Evolutionary conservation across 2,888 invertebrate species (phyloP).

Genomic region (Sceliomorpha sp.): DNA sequence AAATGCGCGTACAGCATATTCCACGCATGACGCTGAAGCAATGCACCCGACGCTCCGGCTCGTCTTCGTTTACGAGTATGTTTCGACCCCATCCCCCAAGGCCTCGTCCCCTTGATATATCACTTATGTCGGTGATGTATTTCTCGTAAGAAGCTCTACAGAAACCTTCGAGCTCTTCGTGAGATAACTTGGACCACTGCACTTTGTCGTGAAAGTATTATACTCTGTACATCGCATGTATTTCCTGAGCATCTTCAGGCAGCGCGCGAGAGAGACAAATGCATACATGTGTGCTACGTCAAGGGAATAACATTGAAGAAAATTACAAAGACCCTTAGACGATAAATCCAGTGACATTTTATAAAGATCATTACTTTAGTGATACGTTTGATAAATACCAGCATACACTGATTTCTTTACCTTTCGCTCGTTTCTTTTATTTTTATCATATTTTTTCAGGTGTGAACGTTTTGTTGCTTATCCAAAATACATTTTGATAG

Average conservation of each 20-base stretch:
- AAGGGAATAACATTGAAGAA: not conserved
- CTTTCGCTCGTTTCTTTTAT: no score
- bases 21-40: not conserved
- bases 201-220: conserved; percentile 24
- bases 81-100: conserved; percentile 13
- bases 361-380: no score
- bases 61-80: conserved; percentile 10
- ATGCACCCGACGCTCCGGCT: conserved; percentile 7
- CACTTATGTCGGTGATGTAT: conserved; percentile 35
- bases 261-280: no score
- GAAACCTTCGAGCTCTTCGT: conserved; percentile 18
- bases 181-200: conserved; percentile 14
- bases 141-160: conserved; percentile 25
- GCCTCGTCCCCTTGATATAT: conserved; percentile 30
- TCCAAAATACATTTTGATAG: no score
- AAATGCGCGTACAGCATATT: not conserved
- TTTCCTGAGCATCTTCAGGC: conserved; percentile 5
- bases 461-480: no score
- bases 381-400: no score
- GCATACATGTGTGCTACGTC: not conserved
- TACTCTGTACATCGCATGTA: not conserved
- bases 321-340: no score
- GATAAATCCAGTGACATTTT: no score
- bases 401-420: no score
- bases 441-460: no score